Base-by-base conservation (phyloP, 1,140 invertebrate genomes). In the Hetaerina americana region DNA sequence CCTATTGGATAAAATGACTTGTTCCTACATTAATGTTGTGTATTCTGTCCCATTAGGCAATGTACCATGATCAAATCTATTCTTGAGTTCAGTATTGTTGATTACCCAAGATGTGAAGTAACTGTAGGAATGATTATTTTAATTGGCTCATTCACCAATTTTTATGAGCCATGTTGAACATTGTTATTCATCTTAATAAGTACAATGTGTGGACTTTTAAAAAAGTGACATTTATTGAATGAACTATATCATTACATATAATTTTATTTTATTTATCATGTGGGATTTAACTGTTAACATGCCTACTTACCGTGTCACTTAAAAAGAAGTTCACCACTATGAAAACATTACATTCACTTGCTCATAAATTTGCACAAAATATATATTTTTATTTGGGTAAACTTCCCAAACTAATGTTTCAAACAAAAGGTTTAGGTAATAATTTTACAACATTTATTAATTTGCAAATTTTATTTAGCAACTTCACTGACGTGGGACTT, bases 11-110 rank as follows among this genome's bases (percentile, higher is more conserved):
- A 69, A n/a, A 27, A 27, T 69, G 26, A 69, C 68, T 69, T 26
- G 68, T 69, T 69, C 68, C 68, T 69, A 69, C 26, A 69, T 69
- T 69, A 69, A 69, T 69, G 68, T 69, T 69, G 68, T 69, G 68
- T 69, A 69, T 69, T 69, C 68, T 69, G 68, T 69, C 68, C 68
- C 10, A 28, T 28, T 26, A 25, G 26, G 68, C 26, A 69, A 28
- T 27, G 68, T 27, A 18, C 26, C 40, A 57, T 57, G 40, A n/a
- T n/a, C n/a, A n/a, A n/a, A n/a, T n/a, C n/a, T n/a, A n/a, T n/a
- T n/a, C n/a, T n/a, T n/a, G n/a, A 18, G 22, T 27, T 8, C 68
- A 69, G 68, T 69, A 69, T 69, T 69, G 68, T 69, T 69, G 68
- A 69, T 27, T 8, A 27, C 26, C 22, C 5, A 69, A 69, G 28